phyloP scores from a whole-genome alignment of 2,797 vertebrate species.

The Sebastes iracundus region DNA sequence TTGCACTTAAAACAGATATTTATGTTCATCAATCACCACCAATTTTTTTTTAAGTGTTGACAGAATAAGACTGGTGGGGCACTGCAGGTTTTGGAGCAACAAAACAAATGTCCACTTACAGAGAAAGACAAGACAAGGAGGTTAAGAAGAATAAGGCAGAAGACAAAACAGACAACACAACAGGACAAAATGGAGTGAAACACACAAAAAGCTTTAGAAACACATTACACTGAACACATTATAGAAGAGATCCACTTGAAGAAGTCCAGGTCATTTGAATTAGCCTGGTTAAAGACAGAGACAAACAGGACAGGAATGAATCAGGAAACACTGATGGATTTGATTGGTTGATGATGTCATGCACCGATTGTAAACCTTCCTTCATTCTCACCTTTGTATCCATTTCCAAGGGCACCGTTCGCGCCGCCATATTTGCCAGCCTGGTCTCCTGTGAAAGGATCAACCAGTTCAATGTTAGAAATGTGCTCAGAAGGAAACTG shows the following conservation, averaged over 20 bases:
- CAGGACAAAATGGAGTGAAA: constrained; percentile 36
- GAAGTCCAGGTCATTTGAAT: constrained; percentile 34
- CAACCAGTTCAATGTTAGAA: not conserved
- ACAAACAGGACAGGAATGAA: not conserved
- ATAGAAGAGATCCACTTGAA: constrained; percentile 49
- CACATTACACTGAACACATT: constrained; percentile 47
- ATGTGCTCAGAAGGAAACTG: not conserved
- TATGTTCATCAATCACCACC: constrained; percentile 24
- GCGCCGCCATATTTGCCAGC: constrained; percentile 71
- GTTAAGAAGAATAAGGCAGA: not conserved
- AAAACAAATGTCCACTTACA: constrained; percentile 35
- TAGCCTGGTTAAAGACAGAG: constrained; percentile 72
- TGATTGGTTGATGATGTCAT: not conserved
- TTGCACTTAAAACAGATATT: constrained; percentile 12
- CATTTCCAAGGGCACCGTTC: constrained; percentile 75
- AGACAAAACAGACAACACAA: constrained; percentile 38
- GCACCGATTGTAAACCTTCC: not conserved
- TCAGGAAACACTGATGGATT: not conserved
- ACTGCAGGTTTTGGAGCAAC: constrained; percentile 24
- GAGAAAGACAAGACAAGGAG: constrained; percentile 18
- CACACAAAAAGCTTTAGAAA: constrained; percentile 36
- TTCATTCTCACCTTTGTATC: constrained; percentile 80
- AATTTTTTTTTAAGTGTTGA: not conserved
- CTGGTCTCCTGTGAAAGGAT: constrained; percentile 71
- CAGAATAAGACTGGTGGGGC: constrained; percentile 17